Evolutionary conservation across 1,140 invertebrate species (phyloP).

Genomic region (Penaeus vannamei): DNA sequence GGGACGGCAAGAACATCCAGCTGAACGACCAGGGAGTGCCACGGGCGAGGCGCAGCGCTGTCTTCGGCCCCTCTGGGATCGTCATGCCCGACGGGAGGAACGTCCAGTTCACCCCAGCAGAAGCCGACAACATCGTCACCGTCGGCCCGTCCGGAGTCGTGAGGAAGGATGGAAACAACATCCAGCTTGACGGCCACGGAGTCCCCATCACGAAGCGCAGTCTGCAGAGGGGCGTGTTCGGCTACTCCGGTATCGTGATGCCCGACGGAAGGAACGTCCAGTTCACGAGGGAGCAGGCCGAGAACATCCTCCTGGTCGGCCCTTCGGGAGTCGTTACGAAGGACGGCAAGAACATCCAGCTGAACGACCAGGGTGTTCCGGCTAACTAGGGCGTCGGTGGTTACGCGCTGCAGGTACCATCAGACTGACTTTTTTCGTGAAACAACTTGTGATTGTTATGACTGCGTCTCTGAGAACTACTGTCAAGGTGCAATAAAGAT

Average conservation of each 20-base stretch:
- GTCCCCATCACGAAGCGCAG: background rate
- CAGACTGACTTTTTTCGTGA: background rate
- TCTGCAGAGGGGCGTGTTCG: slow-evolving; percentile 18
- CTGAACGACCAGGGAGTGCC: slow-evolving; percentile 20
- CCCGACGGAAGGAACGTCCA: slow-evolving; percentile 31
- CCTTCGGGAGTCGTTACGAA: slow-evolving; percentile 37
- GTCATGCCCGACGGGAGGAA: slow-evolving; percentile 39
- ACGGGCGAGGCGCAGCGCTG: slow-evolving; percentile 10
- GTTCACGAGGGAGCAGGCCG: slow-evolving; percentile 44
- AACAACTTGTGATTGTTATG: background rate
- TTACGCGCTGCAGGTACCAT: too few species aligned
- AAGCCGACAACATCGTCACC: slow-evolving; percentile 19
- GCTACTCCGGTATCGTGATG: slow-evolving; percentile 3
- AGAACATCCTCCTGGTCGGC: slow-evolving; percentile 32
- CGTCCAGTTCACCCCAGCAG: slow-evolving; percentile 31
- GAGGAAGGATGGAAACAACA: background rate
- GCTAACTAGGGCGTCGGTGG: too few species aligned
- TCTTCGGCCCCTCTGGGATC: slow-evolving; percentile 36
- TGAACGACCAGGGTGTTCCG: background rate
- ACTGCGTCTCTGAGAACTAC: background rate
- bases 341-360: slow-evolving; percentile 45
- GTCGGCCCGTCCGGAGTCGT: slow-evolving; percentile 44
- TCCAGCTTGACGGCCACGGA: slow-evolving; percentile 25
- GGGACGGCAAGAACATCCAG: slow-evolving; percentile 42
- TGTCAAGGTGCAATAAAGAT: background rate